Conservation (phyloP, 2,888 invertebrate genomes). For the Amphipyra tragopoginis region DNA sequence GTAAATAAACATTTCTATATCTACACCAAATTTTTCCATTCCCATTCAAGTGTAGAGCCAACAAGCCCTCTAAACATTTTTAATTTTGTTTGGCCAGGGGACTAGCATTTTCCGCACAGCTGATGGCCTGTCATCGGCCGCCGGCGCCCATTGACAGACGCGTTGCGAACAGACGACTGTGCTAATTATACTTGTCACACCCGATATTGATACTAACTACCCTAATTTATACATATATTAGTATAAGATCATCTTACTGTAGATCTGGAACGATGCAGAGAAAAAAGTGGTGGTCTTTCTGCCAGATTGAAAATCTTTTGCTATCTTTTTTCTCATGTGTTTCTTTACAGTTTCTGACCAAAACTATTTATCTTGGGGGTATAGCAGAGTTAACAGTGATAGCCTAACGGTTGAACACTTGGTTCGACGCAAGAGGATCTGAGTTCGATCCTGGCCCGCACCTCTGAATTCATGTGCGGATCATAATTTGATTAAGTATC, state of each 20-base stretch:
- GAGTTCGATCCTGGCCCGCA: too few relatives aligned
- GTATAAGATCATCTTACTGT: conserved; percentile 1
- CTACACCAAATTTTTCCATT: neutral
- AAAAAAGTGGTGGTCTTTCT: neutral
- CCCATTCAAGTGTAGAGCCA: neutral
- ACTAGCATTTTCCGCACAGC: conserved; percentile 27
- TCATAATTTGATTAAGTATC: too few relatives aligned
- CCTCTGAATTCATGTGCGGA: too few relatives aligned
- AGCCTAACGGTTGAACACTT: too few relatives aligned
- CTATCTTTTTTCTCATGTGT: too few relatives aligned
- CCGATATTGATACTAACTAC: conserved; percentile 36
- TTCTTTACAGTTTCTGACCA: too few relatives aligned
- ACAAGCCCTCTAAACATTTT: neutral
- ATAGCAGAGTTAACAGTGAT: too few relatives aligned
- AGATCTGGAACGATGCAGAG: neutral
- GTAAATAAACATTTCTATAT: neutral
- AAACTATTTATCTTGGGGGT: too few relatives aligned
- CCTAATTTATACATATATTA: conserved; percentile 36
- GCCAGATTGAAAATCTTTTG: too few relatives aligned
- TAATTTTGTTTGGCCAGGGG: conserved; percentile 4
- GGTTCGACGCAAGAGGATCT: too few relatives aligned
- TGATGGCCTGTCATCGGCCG: conserved; percentile 55
- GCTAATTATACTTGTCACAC: conserved; percentile 52
- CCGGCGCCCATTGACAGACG: conserved; percentile 45
- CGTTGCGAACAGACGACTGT: conserved; percentile 7